Evolutionary conservation across 2,113 vertebrate species (phyloP).

Genomic region (Tragelaphus strepsiceros): DNA sequence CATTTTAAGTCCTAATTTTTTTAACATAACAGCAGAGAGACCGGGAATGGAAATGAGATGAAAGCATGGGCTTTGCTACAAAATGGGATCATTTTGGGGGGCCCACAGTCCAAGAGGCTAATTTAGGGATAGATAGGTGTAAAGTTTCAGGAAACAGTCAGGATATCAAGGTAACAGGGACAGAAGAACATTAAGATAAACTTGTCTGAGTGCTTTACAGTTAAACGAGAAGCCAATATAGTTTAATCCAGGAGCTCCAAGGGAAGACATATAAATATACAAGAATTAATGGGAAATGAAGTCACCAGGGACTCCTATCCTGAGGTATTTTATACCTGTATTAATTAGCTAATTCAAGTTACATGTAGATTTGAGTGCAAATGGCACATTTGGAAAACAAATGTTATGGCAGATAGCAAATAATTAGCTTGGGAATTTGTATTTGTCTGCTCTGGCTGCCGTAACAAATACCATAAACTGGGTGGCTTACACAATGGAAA

Average conservation of each 20-base stretch:
- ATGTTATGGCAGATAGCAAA: conserved; percentile 28
- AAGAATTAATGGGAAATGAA: conserved; percentile 47
- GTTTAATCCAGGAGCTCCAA: conserved; percentile 32
- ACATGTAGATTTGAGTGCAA: conserved; percentile 51
- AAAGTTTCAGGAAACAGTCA: not conserved
- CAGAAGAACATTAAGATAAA: not conserved
- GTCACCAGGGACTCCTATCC: conserved; percentile 9
- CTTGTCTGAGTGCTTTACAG: not conserved
- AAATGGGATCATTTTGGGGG: not conserved
- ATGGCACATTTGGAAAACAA: conserved; percentile 54
- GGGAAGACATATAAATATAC: conserved; percentile 33
- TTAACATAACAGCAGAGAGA: not conserved
- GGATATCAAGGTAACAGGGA: not conserved
- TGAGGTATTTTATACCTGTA: conserved; percentile 40
- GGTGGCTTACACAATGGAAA: not conserved
- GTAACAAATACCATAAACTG: not conserved
- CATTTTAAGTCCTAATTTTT: not conserved
- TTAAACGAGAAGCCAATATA: not conserved
- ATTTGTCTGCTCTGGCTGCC: not conserved
- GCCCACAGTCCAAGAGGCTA: not conserved
- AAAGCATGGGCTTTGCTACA: not conserved
- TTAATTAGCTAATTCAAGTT: conserved; percentile 66
- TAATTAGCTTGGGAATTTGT: conserved; percentile 27
- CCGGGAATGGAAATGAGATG: not conserved
- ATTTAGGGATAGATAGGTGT: not conserved